Evolutionary conservation across 1,140 invertebrate genomes (phyloP).

Genomic region (Drosophila tani): DNA sequence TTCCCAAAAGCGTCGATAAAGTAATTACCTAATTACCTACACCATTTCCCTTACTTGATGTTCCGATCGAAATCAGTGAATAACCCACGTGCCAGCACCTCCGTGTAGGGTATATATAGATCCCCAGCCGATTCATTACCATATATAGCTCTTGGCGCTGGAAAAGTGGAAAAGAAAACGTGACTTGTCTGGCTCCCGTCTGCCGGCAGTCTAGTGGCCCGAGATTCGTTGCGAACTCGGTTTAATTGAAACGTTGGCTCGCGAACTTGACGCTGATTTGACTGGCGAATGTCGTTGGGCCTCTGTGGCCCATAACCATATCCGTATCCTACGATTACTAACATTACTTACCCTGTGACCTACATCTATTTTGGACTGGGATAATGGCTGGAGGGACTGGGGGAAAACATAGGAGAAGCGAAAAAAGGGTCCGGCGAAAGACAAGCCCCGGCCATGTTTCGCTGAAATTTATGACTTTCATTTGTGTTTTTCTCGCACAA

Average conservation of each 20-base stretch:
- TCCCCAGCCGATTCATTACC: slow-evolving; percentile 30
- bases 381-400: slow-evolving; percentile 5
- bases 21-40: not conserved
- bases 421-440: slow-evolving; percentile 10
- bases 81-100: not conserved
- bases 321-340: slow-evolving; percentile 30
- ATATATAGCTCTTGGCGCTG: slow-evolving; percentile 52
- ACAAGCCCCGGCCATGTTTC: slow-evolving; percentile 20
- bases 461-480: slow-evolving; percentile 72
- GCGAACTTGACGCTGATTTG: slow-evolving; percentile 63
- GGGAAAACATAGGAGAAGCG: not conserved
- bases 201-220: slow-evolving; percentile 44
- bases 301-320: slow-evolving; percentile 11
- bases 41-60: not conserved
- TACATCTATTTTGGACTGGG: slow-evolving; percentile 21
- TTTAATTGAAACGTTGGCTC: slow-evolving; percentile 57
- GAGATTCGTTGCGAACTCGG: slow-evolving; percentile 46
- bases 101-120: slow-evolving; percentile 31
- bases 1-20: not conserved
- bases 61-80: not conserved
- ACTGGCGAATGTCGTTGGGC: slow-evolving; percentile 48
- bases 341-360: slow-evolving; percentile 50
- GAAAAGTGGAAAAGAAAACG: slow-evolving; percentile 44
- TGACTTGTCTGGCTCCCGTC: slow-evolving; percentile 62
- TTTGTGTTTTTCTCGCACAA: slow-evolving; percentile 60